Conservation (phyloP, 2,113 vertebrate species). For the Calyptomena viridis region DNA sequence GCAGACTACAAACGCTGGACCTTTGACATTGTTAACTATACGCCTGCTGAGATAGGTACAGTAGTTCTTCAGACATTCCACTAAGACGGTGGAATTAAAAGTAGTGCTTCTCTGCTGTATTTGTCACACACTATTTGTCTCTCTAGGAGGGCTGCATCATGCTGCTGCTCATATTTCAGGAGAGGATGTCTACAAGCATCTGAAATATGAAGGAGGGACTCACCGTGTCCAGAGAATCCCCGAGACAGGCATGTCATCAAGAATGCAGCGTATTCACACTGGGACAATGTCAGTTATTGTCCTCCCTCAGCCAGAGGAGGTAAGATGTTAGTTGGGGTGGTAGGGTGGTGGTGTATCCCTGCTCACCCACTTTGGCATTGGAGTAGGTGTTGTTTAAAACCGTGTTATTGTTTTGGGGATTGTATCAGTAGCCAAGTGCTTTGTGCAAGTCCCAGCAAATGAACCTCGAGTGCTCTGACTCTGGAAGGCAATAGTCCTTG, state of each 20-base stretch:
- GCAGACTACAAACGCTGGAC: slow-evolving; percentile 85
- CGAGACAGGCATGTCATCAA: slow-evolving; percentile 87
- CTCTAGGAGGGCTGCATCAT: slow-evolving; percentile 90
- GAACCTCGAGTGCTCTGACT: neutral
- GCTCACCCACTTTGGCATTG: neutral
- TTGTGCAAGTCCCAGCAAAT: neutral
- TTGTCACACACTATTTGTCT: neutral
- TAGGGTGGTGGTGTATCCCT: neutral
- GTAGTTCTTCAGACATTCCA: neutral
- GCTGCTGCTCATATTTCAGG: slow-evolving; percentile 87
- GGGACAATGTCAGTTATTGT: slow-evolving; percentile 93
- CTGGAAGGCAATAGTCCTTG: neutral
- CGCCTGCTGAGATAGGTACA: slow-evolving; percentile 84
- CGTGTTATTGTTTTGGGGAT: neutral
- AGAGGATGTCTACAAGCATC: slow-evolving; percentile 80
- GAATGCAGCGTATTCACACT: slow-evolving; percentile 96
- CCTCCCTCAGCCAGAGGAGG: slow-evolving; percentile 87
- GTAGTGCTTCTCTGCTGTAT: neutral
- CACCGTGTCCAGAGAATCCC: slow-evolving; percentile 95
- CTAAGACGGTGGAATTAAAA: neutral
- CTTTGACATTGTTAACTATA: slow-evolving; percentile 87
- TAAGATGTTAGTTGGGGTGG: slow-evolving; percentile 12
- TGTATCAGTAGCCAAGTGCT: neutral
- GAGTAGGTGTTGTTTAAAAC: neutral
- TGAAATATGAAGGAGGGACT: slow-evolving; percentile 92